A percentile compares a stretch with the other conserved stretches of the same genome.
phyloP scores from a whole-genome alignment of 2,888 invertebrate species.

The Callinectes sapidus region DNA sequence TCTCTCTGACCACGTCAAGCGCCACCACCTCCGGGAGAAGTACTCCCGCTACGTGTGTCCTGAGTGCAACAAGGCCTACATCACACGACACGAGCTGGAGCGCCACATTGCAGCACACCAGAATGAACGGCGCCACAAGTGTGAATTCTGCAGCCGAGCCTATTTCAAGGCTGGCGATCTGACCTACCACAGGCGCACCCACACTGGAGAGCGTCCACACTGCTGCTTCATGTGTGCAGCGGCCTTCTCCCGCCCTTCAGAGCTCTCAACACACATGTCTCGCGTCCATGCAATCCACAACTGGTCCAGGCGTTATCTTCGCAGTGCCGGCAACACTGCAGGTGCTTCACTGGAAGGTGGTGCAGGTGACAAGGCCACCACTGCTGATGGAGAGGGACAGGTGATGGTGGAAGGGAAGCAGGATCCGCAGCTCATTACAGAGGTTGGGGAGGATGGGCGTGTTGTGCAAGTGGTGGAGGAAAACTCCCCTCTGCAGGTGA shows the following conservation, averaged over 20 bases:
- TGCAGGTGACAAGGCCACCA: not conserved
- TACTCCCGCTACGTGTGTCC: slow-evolving; percentile 58
- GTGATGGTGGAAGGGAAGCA: not conserved
- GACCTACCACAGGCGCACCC: slow-evolving; percentile 64
- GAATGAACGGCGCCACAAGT: slow-evolving; percentile 59
- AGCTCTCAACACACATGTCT: slow-evolving; percentile 59
- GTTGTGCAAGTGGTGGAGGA: slow-evolving; percentile 57
- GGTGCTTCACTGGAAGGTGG: too few species aligned
- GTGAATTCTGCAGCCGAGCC: slow-evolving; percentile 62
- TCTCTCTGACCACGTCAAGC: slow-evolving; percentile 59
- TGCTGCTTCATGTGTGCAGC: slow-evolving; percentile 57
- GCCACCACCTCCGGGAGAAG: slow-evolving; percentile 57
- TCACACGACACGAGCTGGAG: slow-evolving; percentile 53
- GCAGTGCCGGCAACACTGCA: slow-evolving; percentile 23
- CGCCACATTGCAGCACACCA: slow-evolving; percentile 59
- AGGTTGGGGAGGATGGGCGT: slow-evolving; percentile 55
- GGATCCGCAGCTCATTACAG: slow-evolving; percentile 48
- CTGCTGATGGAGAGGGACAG: not conserved
- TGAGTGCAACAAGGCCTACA: slow-evolving; percentile 57
- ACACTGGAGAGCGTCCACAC: slow-evolving; percentile 62
- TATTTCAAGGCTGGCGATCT: slow-evolving; percentile 70
- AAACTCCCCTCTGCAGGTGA: slow-evolving; percentile 48
- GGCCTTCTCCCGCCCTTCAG: slow-evolving; percentile 64
- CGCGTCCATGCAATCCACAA: slow-evolving; percentile 52
- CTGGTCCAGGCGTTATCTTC: slow-evolving; percentile 49